Base-by-base conservation (phyloP, 2,797 vertebrate genomes). In the Sebastes taczanowskii region DNA sequence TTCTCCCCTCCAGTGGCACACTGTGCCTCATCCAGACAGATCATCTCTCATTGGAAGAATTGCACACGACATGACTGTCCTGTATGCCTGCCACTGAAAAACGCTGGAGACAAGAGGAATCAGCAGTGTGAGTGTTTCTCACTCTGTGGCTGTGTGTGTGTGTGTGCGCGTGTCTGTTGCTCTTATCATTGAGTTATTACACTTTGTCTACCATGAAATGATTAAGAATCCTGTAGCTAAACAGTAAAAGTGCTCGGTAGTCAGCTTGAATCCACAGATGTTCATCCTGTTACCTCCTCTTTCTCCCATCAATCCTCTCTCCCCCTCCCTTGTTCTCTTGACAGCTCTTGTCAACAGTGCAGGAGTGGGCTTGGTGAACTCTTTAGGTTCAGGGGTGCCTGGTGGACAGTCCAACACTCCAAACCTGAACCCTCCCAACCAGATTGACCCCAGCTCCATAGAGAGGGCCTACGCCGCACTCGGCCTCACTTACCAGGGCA, bases 1-100 rank as follows among this genome's bases (percentile, higher is more conserved):
- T 58, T 66, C 55, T 77, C 62, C 77, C 49, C 55, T n/a, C 60
- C 87, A 99, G 98, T 99, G 95, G 98, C 98, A 71, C 98, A 99
- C 90, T 99, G 98, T 65, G 98, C 98, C 11, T 99, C 98, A 88
- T 99, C 98, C 89, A 96, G 98, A 95, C 98, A 99, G 96, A 99
- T 99, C 94, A 99, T 99, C 95, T 99, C 98, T 27, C 98, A 99
- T 94, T 99, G 98, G 98, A 99, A 99, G 95, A 99, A 99, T 78
- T 99, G 98, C 95, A 99, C 98, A 0, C 94, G 98, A 72, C 98
- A 99, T 20, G 98, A 99, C 93, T 99, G 98, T 95, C 98, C 98
- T 69, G 98, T 99, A 9, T 99, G 98, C 91, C 95, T 99, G 82
- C 98, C 98, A 14, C 95, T 99, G 78, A 99, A 99, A 95, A 99